Evolutionary conservation across 2,888 invertebrate genomes (phyloP), one percentile per base, ranked within the genome.

Genomic region (Lithophane semibrunnea): DNA sequence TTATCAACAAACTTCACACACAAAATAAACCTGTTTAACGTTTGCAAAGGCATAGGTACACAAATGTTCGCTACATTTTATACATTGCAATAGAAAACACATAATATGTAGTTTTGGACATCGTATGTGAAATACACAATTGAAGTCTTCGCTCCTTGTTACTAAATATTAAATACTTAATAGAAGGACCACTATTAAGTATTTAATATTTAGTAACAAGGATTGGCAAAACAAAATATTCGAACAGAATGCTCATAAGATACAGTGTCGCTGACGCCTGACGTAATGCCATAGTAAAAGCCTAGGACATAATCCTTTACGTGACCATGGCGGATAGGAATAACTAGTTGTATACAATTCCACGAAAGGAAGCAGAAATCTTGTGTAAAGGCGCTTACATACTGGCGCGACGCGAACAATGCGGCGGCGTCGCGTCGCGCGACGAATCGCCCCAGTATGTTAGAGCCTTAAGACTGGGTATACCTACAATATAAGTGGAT

Each of bases 41-140:
- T 74, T 79, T 61, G 79, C 79, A 69, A n/a, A 66, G 52, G 86
- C 82, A 72, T 49, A 60, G 52, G 16, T 72, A 82, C 24, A 85
- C 82, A 61, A 61, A 73, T 58, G 42, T 63, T 72, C 71, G 69
- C 76, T 58, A 72, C 3, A 75, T 44, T 74, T 29, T 42, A 60
- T 71, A 75, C 68, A 74, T 68, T 64, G 63, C 70, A 60, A 61
- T 71, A 37, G 16, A 21, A 84, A 65, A 21, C 37, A 84, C n/a
- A 71, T 13, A 16, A 9, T 56, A 65, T 60, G 13, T 29, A 10
- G n/a, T 18, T 71, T 60, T n/a, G n/a, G 29, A 73, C 24, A 29
- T 63, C 24, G 10, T 13, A n/a, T 12, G n/a, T 29, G n/a, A 42
- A 42, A 18, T 24, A 47, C n/a, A 56, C 47, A 52, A 18, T 24